Evolutionary conservation across 2,888 invertebrate species (phyloP), one percentile per base, ranked within the genome.

Genomic region (Halictus ligatus): DNA sequence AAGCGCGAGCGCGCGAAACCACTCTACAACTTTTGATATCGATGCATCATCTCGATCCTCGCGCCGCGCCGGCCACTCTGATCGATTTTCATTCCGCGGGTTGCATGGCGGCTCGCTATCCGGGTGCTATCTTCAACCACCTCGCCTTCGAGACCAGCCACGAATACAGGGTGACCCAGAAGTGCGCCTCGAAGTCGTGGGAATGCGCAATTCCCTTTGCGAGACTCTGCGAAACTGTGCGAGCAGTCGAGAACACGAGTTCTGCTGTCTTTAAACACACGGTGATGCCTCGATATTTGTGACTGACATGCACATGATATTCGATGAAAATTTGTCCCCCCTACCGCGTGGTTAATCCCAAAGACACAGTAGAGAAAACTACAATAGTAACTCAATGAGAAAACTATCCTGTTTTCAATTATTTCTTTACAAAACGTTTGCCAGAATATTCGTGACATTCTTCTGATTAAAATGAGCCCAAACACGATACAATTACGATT

Each of bases 41-140:
- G 94, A 95, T 94, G 95, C 94, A 95, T 95, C 95, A 95, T 95
- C 95, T 94, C 94, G 93, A 94, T 94, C 92, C 93, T 93, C 92
- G 93, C 92, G 91, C 92, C 92, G 92, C 92, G 91, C 92, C 92
- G 92, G 91, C 88, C 91, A 92, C 92, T 91, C 92, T 94, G 94
- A 94, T 95, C 95, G 95, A 95, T 95, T 94, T 95, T 94, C 94
- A 94, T 94, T 95, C 93, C 94, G 92, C 92, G 92, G 92, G 90
- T 94, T 94, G 92, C 92, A 94, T 91, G 92, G 93, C 91, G 91
- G 92, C 91, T 90, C 90, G 91, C 93, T 93, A 94, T 94, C 93
- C 92, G 91, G 89, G 90, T 93, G 91, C 89, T 92, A 94, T 94
- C 94, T 94, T 91, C 90, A 92, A 92, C 92, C 91, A 91, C 93